Base-by-base conservation (phyloP, 2,888 invertebrate species). In the Halictus ligatus region DNA sequence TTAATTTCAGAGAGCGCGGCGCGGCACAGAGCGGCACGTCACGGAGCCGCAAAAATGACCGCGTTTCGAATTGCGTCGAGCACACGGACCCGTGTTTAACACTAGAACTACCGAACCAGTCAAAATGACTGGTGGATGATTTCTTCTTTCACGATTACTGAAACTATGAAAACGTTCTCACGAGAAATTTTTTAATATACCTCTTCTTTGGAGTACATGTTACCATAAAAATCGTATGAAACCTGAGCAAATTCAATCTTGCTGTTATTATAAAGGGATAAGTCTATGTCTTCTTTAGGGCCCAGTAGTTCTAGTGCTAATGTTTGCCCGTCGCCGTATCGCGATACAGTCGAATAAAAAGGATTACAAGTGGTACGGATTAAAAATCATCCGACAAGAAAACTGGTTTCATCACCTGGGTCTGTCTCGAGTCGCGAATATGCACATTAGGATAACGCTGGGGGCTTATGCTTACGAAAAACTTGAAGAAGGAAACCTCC, bases 1-100 rank as follows among this genome's bases (percentile, higher is more conserved):
- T 90, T 89, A 88, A 87, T 88, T 81, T 79, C 35, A 40, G 76
- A n/a, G 81, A 48, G 58, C 71, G 77, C 83, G n/a, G 72, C 54
- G 58, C 35, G 35, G 35, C 35, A 35, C 35, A 35, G 0, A 12
- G 54, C 50, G 50, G 13, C 50, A 15, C 15, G 60, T n/a, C 5
- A 35, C 10, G 12, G 40, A n/a, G n/a, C 13, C 64, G 75, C 75
- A 69, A 58, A 73, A 79, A 83, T 85, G 75, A 29, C 46, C 21
- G 21, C 75, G 75, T 78, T 84, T 75, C 75, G 75, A 69, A 50
- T 29, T 46, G 43, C 72, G 25, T 25, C 60, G 25, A 15, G 60
- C 60, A 60, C 60, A 8, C 25, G 18, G 18, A 8, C 2, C 13
- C 29, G n/a, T 29, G 18, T 25, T 82, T 67, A 67, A n/a, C n/a